These are phyloP conservation scores for Zaprionus bogoriensis DNA, from an alignment of 2,888 invertebrate genomes.

Conservation along the genomic window DNA sequence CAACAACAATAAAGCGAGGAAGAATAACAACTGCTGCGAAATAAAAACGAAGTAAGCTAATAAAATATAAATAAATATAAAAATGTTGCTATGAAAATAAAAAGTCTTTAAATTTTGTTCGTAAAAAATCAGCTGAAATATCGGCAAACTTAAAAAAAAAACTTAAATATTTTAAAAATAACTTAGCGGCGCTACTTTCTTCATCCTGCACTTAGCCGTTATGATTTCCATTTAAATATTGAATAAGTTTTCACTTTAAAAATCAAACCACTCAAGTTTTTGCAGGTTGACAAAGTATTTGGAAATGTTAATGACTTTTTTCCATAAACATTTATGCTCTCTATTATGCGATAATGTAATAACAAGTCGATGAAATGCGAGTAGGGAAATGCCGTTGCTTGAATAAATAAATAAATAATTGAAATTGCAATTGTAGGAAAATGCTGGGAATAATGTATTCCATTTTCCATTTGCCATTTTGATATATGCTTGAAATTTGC, in stretches of 20 bases:
- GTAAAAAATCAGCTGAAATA: too few relatives aligned
- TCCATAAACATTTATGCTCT: not conserved
- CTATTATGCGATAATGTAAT: not conserved
- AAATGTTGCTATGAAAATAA: too few relatives aligned
- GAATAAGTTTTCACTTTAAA: too few relatives aligned
- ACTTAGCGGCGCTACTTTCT: too few relatives aligned
- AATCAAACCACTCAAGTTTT: not conserved
- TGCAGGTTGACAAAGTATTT: too few relatives aligned
- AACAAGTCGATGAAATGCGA: not conserved
- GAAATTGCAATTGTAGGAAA: not conserved
- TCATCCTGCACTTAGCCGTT: too few relatives aligned
- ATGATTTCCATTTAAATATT: too few relatives aligned
- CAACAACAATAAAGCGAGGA: constrained; percentile 12
- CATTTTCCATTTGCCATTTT: not conserved
- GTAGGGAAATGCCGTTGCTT: not conserved
- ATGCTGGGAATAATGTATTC: not conserved
- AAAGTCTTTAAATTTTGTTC: too few relatives aligned
- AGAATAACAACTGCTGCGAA: not conserved
- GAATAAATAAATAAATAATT: constrained; percentile 1
- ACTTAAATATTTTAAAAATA: too few relatives aligned
- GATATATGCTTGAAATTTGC: not conserved
- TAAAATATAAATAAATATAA: not conserved
- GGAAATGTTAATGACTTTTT: not conserved
- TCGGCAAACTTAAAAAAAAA: too few relatives aligned
- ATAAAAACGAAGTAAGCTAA: not conserved